Evolutionary conservation across 2,888 invertebrate genomes (phyloP).

Genomic region (Anagyrus pseudococci): DNA sequence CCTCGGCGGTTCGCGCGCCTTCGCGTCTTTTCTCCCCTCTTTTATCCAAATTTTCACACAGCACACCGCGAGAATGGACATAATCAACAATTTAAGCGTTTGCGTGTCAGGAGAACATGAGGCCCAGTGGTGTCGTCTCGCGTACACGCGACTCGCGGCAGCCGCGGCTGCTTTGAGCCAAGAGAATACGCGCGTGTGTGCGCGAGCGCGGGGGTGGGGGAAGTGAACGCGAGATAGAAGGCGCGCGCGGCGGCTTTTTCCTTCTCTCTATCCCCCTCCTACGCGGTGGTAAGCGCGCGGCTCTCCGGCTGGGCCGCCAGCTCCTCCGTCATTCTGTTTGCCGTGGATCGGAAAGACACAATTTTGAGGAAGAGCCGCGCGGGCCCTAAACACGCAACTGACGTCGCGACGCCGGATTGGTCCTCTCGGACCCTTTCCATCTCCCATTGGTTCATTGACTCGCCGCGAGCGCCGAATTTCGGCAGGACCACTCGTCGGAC

Average conservation of each 20-base stretch:
- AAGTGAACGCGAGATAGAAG: too few relatives aligned
- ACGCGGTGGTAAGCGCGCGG: too few relatives aligned
- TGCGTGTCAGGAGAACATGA: slow-evolving; percentile 44
- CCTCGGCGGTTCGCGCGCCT: too few relatives aligned
- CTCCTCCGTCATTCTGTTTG: slow-evolving; percentile 45
- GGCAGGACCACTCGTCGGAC: slow-evolving; percentile 44
- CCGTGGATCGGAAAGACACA: slow-evolving; percentile 61
- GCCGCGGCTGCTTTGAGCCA: neutral
- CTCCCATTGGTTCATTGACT: slow-evolving; percentile 53
- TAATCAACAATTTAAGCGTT: slow-evolving; percentile 62
- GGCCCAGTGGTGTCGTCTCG: neutral
- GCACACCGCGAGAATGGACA: slow-evolving; percentile 59
- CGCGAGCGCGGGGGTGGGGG: too few relatives aligned
- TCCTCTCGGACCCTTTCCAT: slow-evolving; percentile 55
- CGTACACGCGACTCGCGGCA: neutral
- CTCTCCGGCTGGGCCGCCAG: too few relatives aligned
- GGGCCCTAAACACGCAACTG: slow-evolving; percentile 58
- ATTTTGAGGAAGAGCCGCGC: slow-evolving; percentile 62
- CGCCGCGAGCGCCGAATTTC: slow-evolving; percentile 47
- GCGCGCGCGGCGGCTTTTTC: too few relatives aligned
- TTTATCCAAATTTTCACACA: slow-evolving; percentile 50
- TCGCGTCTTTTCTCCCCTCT: slow-evolving; percentile 37
- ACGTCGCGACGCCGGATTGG: slow-evolving; percentile 55
- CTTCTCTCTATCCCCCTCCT: too few relatives aligned
- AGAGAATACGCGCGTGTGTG: too few relatives aligned